These are phyloP conservation scores for Florisuga fusca DNA, from an alignment of 2,797 vertebrate species.

Conservation along the genomic window DNA sequence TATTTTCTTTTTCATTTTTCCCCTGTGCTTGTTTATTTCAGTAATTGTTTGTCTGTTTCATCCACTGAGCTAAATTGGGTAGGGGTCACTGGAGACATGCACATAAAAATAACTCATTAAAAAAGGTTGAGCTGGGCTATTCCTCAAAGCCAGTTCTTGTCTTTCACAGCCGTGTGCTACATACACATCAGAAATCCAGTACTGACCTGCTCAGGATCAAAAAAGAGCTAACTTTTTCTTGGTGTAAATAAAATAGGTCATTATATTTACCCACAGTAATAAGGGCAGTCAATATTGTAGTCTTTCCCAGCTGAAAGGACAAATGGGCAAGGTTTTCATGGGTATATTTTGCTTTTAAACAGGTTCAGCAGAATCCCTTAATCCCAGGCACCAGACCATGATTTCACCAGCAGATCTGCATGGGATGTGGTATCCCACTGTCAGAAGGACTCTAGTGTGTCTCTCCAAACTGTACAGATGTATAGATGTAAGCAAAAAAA, in stretches of 20 bases:
- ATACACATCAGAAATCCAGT: not conserved
- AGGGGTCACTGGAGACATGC: not conserved
- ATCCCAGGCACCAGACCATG: conserved; percentile 81
- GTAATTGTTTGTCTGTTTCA: not conserved
- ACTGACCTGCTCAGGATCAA: not conserved
- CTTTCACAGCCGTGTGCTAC: not conserved
- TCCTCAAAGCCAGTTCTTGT: not conserved
- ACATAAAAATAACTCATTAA: not conserved
- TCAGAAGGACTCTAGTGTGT: conserved; percentile 94
- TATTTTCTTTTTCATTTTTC: not conserved
- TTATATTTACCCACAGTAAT: not conserved
- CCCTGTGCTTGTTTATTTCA: not conserved
- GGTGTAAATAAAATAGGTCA: not conserved
- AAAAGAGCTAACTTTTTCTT: not conserved
- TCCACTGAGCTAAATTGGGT: not conserved
- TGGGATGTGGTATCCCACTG: conserved; percentile 99
- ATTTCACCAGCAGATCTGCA: conserved; percentile 97
- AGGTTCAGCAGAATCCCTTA: conserved; percentile 83
- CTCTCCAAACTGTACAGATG: conserved; percentile 99
- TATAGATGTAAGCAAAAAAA: conserved; percentile 94
- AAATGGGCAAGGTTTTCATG: not conserved
- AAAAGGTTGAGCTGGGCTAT: not conserved
- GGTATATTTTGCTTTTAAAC: conserved; percentile 40
- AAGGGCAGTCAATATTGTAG: not conserved
- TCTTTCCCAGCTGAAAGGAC: not conserved